Evolutionary conservation across 1,140 invertebrate species (phyloP).

Genomic region (Lamellibrachia luymesi): DNA sequence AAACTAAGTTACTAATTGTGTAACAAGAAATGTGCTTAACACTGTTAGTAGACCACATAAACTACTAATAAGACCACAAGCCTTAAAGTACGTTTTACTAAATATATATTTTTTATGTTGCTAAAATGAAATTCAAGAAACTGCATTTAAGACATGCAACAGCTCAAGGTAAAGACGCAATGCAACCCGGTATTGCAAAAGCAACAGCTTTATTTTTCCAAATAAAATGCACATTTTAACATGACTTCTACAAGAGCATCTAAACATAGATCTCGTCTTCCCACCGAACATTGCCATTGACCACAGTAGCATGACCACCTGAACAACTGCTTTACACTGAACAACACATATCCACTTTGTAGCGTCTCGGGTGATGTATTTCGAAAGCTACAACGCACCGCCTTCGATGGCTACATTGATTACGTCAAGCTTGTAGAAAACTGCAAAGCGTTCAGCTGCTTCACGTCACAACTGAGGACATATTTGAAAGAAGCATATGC

Average conservation of each 20-base stretch:
- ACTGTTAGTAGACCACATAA: too few species aligned
- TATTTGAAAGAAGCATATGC: constrained; percentile 1
- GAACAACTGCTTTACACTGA: neutral
- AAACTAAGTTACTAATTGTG: too few species aligned
- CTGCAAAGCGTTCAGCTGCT: neutral
- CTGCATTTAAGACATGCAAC: neutral
- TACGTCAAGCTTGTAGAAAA: neutral
- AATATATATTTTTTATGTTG: neutral
- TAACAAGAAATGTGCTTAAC: too few species aligned
- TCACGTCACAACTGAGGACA: neutral
- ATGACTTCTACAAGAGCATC: neutral
- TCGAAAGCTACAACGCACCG: neutral
- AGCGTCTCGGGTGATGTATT: too few species aligned
- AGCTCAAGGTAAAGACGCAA: neutral
- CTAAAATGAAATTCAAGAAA: neutral
- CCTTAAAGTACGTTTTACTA: neutral
- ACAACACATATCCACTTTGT: neutral
- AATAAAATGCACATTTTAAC: neutral
- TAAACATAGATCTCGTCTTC: constrained; percentile 1
- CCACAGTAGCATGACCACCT: neutral
- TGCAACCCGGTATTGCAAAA: neutral
- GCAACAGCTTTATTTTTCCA: neutral
- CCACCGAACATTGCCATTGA: neutral
- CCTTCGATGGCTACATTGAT: neutral
- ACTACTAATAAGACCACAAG: too few species aligned